These are phyloP conservation scores for Alsophila aescularia DNA, from an alignment of 2,888 invertebrate species.

Conservation along the genomic window DNA sequence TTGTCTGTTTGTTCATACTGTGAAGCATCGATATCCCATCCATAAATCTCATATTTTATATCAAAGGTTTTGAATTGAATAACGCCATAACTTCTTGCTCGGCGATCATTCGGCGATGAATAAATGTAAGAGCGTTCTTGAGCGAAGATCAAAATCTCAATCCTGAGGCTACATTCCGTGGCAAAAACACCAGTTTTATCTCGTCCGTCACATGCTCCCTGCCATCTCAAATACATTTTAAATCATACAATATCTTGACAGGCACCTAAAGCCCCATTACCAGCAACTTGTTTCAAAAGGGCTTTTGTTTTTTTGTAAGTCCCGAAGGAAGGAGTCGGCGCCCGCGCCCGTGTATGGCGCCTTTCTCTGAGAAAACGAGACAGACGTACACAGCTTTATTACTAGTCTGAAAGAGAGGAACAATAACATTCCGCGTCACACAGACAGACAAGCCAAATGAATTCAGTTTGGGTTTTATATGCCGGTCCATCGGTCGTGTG, in stretches of 20 bases:
- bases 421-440: constrained; percentile 75
- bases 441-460: constrained; percentile 67
- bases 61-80: not conserved
- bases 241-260: constrained; percentile 73
- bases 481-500: constrained; percentile 69
- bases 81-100: constrained; percentile 17
- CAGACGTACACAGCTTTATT: constrained; percentile 23
- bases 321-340: constrained; percentile 80
- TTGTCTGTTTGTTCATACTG: not conserved
- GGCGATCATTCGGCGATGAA: constrained; percentile 25
- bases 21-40: constrained; percentile 7
- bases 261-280: constrained; percentile 72
- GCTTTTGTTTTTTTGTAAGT: constrained; percentile 77
- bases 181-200: constrained; percentile 46
- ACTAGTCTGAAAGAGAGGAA: constrained; percentile 58
- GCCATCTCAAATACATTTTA: constrained; percentile 62
- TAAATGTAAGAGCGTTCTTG: constrained; percentile 31
- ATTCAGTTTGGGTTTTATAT: constrained; percentile 77
- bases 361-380: constrained; percentile 73
- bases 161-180: constrained; percentile 27
- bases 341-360: constrained; percentile 78
- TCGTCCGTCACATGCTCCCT: constrained; percentile 40
- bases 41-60: constrained; percentile 10
- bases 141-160: constrained; percentile 33
- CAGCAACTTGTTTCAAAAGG: constrained; percentile 77